Evolutionary conservation across 2,797 vertebrate genomes (phyloP).

Genomic region (Rhinoraja longicauda): DNA sequence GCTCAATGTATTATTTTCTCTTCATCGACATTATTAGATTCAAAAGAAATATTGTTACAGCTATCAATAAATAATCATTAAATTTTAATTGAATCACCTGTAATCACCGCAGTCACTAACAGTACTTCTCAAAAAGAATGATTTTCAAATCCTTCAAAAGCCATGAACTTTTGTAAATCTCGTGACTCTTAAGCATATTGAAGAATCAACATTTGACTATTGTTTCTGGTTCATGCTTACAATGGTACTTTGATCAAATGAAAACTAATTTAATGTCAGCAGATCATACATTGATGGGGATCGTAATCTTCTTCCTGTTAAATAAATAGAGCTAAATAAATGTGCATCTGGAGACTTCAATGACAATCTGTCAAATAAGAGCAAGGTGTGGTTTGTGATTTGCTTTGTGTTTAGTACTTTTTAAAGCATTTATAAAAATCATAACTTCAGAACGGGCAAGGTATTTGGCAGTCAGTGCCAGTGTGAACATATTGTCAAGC

Average conservation of each 20-base stretch:
- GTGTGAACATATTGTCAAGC: conserved; percentile 21
- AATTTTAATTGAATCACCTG: neutral
- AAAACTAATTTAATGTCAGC: neutral
- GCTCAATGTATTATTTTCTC: neutral
- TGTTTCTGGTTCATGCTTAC: conserved; percentile 25
- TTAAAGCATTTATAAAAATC: neutral
- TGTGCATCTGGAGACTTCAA: neutral
- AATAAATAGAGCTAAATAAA: neutral
- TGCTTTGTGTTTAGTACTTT: neutral
- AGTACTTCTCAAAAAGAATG: neutral
- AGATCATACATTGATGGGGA: neutral
- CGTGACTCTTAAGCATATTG: neutral
- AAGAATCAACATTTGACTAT: neutral
- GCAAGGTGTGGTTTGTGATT: neutral
- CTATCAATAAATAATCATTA: conserved; percentile 7
- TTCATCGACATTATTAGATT: neutral
- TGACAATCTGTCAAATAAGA: neutral
- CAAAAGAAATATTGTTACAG: neutral
- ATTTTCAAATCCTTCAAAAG: neutral
- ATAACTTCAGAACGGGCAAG: neutral
- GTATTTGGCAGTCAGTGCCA: neutral
- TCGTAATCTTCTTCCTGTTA: neutral
- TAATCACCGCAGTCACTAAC: neutral
- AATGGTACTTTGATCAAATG: neutral
- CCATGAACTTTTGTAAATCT: neutral